Evolutionary conservation across 1,140 invertebrate species (phyloP), one percentile per base, ranked within the genome.

Genomic region (Portunus trituberculatus): DNA sequence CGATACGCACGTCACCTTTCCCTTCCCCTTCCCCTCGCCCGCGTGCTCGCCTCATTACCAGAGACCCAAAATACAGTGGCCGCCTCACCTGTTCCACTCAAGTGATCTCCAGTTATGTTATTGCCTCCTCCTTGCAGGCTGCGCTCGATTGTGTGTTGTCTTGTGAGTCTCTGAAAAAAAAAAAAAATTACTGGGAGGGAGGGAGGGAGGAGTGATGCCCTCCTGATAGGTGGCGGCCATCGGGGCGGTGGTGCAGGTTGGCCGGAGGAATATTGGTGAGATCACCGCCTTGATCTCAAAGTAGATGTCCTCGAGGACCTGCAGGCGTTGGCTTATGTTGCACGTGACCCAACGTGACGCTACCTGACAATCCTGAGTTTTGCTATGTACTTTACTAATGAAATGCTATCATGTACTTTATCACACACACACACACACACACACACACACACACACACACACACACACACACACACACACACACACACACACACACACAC

Each of bases 341-440:
- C 52, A 59, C 52, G 39, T 39, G 16, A 16, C 29, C 25, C 14
- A 29, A 10, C 16, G 52, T 59, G 52, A 59, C 52, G 52, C 52
- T 14, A 12, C 52, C 52, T 20, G 52, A 28, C 67, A 76, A 25
- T 8, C 0, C 6, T 28, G n/a, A 59, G 52, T 59, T 59, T 76
- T 25, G 67, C 67, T 28, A 3, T 28, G 67, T n/a, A 25, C 20
- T 20, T 29, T 4, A 20, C 45, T 32, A 28, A n/a, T 28, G 1
- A 87, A 2, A 32, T 31, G 16, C n/a, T 16, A 87, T 28, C 12
- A 32, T 10, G 29, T 25, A 59, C 14, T 52, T 25, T 48, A 16
- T 48, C 12, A 91, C 10, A 91, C 46, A 91, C 46, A 91, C 89
- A 91, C 39, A 89, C 45, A 45, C 45, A 89, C 45, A 89, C 45